phyloP scores from a whole-genome alignment of 2,888 invertebrate genomes.

The Electrophaes corylata region DNA sequence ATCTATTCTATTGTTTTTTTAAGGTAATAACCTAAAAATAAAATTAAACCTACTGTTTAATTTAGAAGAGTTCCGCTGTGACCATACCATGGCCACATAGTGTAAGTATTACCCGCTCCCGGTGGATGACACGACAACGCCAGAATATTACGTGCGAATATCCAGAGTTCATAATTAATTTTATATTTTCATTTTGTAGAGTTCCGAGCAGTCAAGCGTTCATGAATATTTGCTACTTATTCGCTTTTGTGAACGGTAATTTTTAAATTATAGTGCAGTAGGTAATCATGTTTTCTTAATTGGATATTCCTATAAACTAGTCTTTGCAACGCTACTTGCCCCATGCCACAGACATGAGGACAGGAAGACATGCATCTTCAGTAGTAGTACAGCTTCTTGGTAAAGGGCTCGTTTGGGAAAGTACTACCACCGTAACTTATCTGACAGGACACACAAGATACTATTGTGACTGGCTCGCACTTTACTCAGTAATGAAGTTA shows the following conservation, averaged over 20 bases:
- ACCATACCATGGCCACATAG: slow-evolving; percentile 16
- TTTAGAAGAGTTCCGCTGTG: slow-evolving; percentile 2
- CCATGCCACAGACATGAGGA: background rate
- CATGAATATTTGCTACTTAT: slow-evolving; percentile 22
- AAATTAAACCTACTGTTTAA: background rate
- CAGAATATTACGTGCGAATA: slow-evolving; percentile 30
- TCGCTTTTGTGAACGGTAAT: slow-evolving; percentile 10
- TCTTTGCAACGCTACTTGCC: background rate
- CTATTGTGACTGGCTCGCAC: too few species aligned
- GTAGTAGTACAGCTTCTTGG: too few species aligned
- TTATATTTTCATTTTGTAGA: slow-evolving; percentile 29
- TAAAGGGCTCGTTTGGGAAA: too few species aligned
- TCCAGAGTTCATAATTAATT: slow-evolving; percentile 33
- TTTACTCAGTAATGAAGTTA: too few species aligned
- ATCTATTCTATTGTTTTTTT: too few species aligned
- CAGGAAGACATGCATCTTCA: too few species aligned
- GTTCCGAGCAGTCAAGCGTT: slow-evolving; percentile 15
- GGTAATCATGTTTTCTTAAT: background rate
- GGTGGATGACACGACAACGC: slow-evolving; percentile 17
- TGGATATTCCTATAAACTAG: background rate
- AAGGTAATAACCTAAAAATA: too few species aligned
- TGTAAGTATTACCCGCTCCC: slow-evolving; percentile 23
- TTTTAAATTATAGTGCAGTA: slow-evolving; percentile 7
- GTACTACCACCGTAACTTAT: too few species aligned
- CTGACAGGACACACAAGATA: too few species aligned